Conservation (phyloP, 2,888 invertebrate species). For the Cloeon dipterum region DNA sequence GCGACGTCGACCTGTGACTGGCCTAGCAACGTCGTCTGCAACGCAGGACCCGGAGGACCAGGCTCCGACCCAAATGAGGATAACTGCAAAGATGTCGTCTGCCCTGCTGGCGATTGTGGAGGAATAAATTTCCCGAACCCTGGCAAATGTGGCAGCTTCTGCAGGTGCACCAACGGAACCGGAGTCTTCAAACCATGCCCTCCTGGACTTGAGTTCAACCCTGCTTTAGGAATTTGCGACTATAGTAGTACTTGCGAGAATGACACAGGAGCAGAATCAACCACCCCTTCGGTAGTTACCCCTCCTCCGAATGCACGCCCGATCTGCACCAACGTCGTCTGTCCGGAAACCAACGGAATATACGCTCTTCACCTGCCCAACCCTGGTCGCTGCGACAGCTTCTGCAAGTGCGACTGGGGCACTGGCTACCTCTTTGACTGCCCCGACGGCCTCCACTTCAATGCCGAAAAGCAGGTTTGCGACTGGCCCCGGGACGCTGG, state of each 20-base stretch:
- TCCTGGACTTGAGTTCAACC: neutral
- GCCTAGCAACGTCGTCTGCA: constrained; percentile 1
- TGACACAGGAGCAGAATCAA: too few species aligned
- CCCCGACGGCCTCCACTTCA: constrained; percentile 6
- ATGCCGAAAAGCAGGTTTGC: constrained; percentile 4
- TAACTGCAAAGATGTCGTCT: too few species aligned
- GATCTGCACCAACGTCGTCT: neutral
- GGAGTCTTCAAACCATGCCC: neutral
- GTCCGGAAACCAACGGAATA: constrained; percentile 3
- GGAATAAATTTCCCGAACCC: neutral
- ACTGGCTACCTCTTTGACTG: neutral
- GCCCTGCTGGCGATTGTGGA: neutral
- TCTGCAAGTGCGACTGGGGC: constrained; percentile 5
- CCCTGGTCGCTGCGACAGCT: constrained; percentile 4
- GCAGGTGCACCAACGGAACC: neutral
- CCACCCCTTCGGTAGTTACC: too few species aligned
- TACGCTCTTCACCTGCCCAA: constrained; percentile 3
- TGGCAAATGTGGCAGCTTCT: neutral
- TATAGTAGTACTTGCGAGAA: too few species aligned
- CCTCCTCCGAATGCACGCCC: neutral
- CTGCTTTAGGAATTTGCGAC: neutral
- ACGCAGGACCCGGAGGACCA: neutral
- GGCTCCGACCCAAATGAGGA: too few species aligned
- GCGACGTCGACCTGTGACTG: constrained; percentile 1
- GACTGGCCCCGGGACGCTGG: constrained; percentile 4